These are phyloP conservation scores for Ariopsis seemanni DNA, from an alignment of 2,113 vertebrate genomes.

Conservation along the genomic window DNA sequence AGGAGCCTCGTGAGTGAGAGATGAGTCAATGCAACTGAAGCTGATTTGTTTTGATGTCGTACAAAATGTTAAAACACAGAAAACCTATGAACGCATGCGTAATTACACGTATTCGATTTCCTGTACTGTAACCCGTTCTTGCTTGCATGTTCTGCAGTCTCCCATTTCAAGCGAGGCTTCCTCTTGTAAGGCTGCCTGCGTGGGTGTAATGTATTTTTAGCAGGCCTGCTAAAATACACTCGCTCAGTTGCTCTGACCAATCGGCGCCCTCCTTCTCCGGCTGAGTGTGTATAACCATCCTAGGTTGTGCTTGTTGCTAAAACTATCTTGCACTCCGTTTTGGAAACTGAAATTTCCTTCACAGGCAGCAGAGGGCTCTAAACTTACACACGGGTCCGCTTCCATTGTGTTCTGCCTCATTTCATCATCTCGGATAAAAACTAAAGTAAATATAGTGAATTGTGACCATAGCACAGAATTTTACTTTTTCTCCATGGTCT, in stretches of 20 bases:
- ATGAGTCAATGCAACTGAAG: no score
- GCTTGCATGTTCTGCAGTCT: background rate
- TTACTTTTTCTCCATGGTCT: slow-evolving; percentile 91
- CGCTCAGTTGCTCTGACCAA: background rate
- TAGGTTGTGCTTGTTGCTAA: background rate
- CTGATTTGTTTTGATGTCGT: no score
- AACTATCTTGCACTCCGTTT: background rate
- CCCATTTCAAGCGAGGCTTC: background rate
- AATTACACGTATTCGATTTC: background rate
- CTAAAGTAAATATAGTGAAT: background rate
- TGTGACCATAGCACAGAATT: slow-evolving; percentile 44
- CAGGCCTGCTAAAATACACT: background rate
- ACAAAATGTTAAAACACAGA: no score
- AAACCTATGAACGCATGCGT: background rate
- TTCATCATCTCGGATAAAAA: background rate
- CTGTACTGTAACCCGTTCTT: background rate
- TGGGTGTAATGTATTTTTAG: background rate
- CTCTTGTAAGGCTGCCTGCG: no score
- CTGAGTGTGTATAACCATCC: no score
- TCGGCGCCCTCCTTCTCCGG: no score
- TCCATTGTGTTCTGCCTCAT: background rate
- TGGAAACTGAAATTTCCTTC: background rate
- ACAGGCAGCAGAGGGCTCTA: background rate
- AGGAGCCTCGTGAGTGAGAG: no score
- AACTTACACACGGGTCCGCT: no score